Conservation (phyloP, 2,113 vertebrate species). For the Sebastes fasciatus region DNA sequence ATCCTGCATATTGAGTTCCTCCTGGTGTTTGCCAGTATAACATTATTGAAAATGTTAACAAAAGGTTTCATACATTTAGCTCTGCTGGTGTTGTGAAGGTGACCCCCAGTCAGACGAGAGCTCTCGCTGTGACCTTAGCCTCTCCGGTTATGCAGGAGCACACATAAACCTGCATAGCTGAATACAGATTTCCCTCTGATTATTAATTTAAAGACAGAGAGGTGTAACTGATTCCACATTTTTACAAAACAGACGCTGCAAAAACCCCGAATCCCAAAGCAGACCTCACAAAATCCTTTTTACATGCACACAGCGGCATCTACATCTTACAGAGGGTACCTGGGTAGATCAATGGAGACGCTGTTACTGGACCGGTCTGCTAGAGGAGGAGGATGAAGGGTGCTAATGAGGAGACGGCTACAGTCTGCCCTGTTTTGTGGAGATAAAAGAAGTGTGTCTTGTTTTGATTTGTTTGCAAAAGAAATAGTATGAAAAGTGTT, state of each 20-base stretch:
- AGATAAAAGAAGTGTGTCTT: slow-evolving; percentile 42
- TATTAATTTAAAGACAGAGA: slow-evolving; percentile 20
- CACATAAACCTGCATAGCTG: slow-evolving; percentile 18
- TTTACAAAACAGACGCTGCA: neutral
- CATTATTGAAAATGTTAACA: neutral
- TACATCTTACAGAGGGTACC: slow-evolving; percentile 26
- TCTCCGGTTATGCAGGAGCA: slow-evolving; percentile 31
- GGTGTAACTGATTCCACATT: slow-evolving; percentile 6
- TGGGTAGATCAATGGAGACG: slow-evolving; percentile 50
- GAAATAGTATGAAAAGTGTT: neutral
- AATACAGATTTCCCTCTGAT: slow-evolving; percentile 48
- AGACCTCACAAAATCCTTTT: slow-evolving; percentile 14
- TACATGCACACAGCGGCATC: slow-evolving; percentile 50
- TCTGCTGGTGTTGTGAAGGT: slow-evolving; percentile 30
- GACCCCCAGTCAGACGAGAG: slow-evolving; percentile 11
- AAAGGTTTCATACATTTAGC: neutral
- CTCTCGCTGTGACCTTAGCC: slow-evolving; percentile 24
- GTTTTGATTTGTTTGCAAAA: slow-evolving; percentile 1
- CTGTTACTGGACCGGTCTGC: slow-evolving; percentile 21
- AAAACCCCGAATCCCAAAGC: slow-evolving; percentile 1
- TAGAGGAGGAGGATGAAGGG: slow-evolving; percentile 19
- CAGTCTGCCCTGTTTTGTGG: slow-evolving; percentile 29
- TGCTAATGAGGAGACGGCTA: slow-evolving; percentile 42
- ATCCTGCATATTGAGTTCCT: neutral
- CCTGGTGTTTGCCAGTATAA: neutral